phyloP scores from a whole-genome alignment of 2,113 vertebrate species.

The Thunnus maccoyii region DNA sequence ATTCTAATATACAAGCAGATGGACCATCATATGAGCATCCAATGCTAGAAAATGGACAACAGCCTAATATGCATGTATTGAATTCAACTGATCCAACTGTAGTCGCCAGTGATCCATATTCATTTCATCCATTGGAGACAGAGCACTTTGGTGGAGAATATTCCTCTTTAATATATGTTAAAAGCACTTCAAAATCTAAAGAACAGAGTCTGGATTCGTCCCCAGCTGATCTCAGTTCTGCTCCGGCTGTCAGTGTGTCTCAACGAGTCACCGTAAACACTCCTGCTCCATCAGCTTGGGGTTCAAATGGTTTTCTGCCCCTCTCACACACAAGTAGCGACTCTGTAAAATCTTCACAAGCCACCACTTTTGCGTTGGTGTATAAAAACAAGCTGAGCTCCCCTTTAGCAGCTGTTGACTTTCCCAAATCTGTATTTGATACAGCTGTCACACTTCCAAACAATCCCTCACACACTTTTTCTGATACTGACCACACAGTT shows the following conservation, averaged over 20 bases:
- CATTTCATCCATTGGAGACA: slow-evolving; percentile 24
- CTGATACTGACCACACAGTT: slow-evolving; percentile 3
- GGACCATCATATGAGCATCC: slow-evolving; percentile 44
- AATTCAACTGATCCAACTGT: slow-evolving; percentile 36
- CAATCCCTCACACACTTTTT: slow-evolving; percentile 13
- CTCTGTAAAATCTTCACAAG: slow-evolving; percentile 39
- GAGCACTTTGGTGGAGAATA: slow-evolving; percentile 25
- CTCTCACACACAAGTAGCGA: slow-evolving; percentile 24
- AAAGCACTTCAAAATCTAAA: slow-evolving; percentile 29
- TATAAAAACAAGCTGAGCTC: slow-evolving; percentile 11
- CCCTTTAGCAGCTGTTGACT: slow-evolving; percentile 18
- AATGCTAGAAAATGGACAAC: slow-evolving; percentile 53
- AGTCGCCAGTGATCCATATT: slow-evolving; percentile 30
- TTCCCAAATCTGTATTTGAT: slow-evolving; percentile 29
- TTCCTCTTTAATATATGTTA: slow-evolving; percentile 35
- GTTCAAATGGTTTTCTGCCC: slow-evolving; percentile 12
- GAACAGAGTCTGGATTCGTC: slow-evolving; percentile 38
- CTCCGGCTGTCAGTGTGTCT: slow-evolving; percentile 1
- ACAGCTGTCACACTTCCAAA: slow-evolving; percentile 27
- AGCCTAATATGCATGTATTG: slow-evolving; percentile 26
- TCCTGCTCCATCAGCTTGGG: slow-evolving; percentile 18
- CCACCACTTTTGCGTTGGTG: background rate
- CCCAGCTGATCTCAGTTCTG: slow-evolving; percentile 50
- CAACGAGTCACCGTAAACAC: slow-evolving; percentile 3
- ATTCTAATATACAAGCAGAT: slow-evolving; percentile 61